Base-by-base conservation (phyloP, 2,888 invertebrate genomes). In the Tortrix viridana region DNA sequence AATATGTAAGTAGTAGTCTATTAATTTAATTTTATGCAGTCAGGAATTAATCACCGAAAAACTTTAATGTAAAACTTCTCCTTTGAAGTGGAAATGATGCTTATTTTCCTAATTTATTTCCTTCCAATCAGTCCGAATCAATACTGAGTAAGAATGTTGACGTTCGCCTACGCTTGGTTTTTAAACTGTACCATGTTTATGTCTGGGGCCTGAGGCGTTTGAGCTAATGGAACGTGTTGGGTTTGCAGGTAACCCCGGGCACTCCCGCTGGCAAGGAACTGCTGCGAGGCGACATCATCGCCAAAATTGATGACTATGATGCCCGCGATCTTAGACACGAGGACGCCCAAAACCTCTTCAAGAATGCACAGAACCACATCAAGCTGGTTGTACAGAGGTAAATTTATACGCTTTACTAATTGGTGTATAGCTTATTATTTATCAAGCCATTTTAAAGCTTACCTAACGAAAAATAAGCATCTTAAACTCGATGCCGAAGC, bases 271-370 rank as follows among this genome's bases (percentile, higher is more conserved):
- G 96, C 75, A 96, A 96, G 57, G 95, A 96, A 76, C 94, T 98
- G 71, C 94, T 96, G 73, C 94, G 97, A 70, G 98, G 98, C 72
- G 98, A 98, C 92, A 95, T 98, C 79, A 96, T 98, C 79, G 94
- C 96, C 73, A 97, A 97, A 92, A 96, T 98, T 75, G 96, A 96
- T 82, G 97, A 97, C 82, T 97, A 97, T 88, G 98, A 98, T 89
- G 95, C 96, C 50, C 93, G 96, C 66, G 96, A 97, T 81, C 93
- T 98, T 78, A 94, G 97, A 76, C 98, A 98, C 81, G 96, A 97
- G 83, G 97, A 98, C 89, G 98, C 98, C 60, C 97, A 97, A 89
- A 96, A 95, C 82, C 93, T 97, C 69, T 97, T 97, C 86, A 95
- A 95, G 85, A 96, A 95, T 82, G 95, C 97, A 68, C 95, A 95